Evolutionary conservation across 2,113 vertebrate genomes (phyloP).

Genomic region (Saguinus imperator): DNA sequence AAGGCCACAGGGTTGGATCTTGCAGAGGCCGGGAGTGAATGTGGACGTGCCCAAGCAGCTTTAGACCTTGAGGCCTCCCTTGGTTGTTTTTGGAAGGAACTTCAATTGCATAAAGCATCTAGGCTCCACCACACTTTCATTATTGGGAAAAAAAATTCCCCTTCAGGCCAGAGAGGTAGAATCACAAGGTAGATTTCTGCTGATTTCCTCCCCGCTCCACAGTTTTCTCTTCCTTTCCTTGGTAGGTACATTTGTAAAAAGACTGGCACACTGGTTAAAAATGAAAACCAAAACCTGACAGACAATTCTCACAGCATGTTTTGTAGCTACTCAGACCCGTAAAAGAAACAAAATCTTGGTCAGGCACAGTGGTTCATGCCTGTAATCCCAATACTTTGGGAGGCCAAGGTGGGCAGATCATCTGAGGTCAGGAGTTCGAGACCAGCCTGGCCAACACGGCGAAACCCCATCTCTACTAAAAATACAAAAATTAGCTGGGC

Average conservation of each 20-base stretch:
- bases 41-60: not conserved
- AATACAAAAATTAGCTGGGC: not conserved
- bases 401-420: not conserved
- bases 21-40: not conserved
- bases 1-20: not conserved
- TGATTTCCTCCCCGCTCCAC: not conserved
- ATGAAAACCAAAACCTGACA: not conserved
- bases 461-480: not conserved
- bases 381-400: not conserved
- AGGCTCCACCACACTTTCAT: not conserved
- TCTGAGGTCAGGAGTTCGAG: not conserved
- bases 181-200: not conserved
- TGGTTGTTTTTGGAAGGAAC: not conserved
- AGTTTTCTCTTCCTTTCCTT: not conserved
- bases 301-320: not conserved
- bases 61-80: not conserved
- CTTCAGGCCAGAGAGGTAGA: not conserved
- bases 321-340: not conserved
- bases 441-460: not conserved
- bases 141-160: not conserved
- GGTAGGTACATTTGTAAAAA: not conserved
- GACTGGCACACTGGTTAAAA: not conserved
- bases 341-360: not conserved
- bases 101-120: not conserved
- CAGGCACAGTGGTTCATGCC: not conserved